A percentile compares a stretch with the other conserved stretches of the same genome.
Conservation (phyloP, 2,888 invertebrate species). For the Himalopsyche tibetana region DNA sequence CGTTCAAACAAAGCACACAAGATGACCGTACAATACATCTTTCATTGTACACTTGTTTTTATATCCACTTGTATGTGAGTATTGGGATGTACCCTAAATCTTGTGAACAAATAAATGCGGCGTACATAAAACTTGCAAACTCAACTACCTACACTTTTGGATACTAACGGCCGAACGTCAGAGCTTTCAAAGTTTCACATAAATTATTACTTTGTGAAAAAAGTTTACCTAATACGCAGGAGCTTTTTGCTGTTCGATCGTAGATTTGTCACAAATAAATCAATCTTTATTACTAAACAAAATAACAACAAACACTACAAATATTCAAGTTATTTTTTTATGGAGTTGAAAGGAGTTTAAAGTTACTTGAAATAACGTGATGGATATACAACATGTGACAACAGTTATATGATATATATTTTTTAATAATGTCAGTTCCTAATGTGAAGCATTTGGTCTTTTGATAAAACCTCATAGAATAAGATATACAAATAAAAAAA, state of each 20-base stretch:
- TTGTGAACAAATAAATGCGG: slow-evolving; percentile 15
- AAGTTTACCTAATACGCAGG: not conserved
- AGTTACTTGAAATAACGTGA: no score
- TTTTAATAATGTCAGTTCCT: no score
- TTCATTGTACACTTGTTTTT: not conserved
- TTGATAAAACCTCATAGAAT: no score
- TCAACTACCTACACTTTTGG: slow-evolving; percentile 25
- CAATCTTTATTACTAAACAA: no score
- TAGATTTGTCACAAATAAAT: not conserved
- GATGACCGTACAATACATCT: not conserved
- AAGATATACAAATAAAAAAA: no score
- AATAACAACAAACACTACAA: no score
- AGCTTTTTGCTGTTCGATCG: not conserved
- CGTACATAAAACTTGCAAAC: slow-evolving; percentile 15
- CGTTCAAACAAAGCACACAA: not conserved
- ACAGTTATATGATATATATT: no score
- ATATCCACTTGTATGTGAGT: not conserved
- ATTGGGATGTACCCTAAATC: not conserved
- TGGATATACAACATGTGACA: no score
- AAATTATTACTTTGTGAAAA: not conserved
- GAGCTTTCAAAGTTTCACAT: slow-evolving; percentile 10
- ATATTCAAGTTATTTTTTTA: no score
- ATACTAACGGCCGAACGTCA: slow-evolving; percentile 4
- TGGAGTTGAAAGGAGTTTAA: no score
- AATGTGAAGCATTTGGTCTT: no score